Base-by-base conservation (phyloP, 2,888 invertebrate species). In the Blastobasis lacticolella region DNA sequence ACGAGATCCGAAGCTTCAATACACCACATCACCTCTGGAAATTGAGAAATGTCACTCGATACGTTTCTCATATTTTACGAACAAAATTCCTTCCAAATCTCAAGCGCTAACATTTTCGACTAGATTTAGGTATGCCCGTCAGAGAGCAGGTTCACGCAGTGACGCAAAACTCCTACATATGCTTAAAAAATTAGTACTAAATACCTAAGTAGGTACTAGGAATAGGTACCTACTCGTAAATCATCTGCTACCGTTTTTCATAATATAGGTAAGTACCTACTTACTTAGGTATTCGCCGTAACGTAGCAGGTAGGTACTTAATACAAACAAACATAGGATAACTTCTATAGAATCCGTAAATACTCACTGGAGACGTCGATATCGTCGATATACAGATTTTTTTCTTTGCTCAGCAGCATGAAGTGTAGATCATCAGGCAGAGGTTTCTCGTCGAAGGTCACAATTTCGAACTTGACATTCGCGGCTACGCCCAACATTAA, bases 381-480 rank as follows among this genome's bases (percentile, higher is more conserved):
- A 55, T 88, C 85, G 44, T 87, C 84, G 3, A 86, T 74, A 46
- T 84, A 88, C 4, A 87, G 62, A 37, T 81, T 81, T 49, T 87
- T 81, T 7, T 77, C 73, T 48, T 74, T 75, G 54, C 86, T 87
- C 75, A 86, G 64, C 48, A 87, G 54, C 70, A 87, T 73, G 37
- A 78, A 73, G 53, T 87, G 87, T 50, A 88, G 62, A 54, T 88
- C 88, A 51, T 80, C 68, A 0, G 67, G 55, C 36, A 87, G 50
- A 0, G 85, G 80, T 7, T 70, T 67, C 0, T 78, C 69, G 40
- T 79, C 72, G 0, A 76, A 55, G 0, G 73, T 85, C n/a, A 78
- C 81, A 4, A 86, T 77, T 67, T 87, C 88, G 5, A 88, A 74
- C 61, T 88, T 88, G 4, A 87, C 70, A 50, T 85, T 86, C 38